phyloP scores from a whole-genome alignment of 2,888 invertebrate genomes.

The Trissoscelio sp. region DNA sequence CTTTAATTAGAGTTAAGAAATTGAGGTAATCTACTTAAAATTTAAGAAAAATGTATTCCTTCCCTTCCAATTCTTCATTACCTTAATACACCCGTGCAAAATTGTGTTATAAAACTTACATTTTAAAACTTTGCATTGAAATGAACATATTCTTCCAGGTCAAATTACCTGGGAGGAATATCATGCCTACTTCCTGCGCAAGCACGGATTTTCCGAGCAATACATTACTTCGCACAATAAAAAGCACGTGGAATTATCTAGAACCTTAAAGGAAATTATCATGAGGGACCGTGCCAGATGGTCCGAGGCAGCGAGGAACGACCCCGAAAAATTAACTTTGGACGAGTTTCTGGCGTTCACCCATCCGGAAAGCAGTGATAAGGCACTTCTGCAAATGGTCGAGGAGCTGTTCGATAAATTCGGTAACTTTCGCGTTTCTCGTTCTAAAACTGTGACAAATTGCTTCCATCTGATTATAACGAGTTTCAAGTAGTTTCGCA shows the following conservation, averaged over 20 bases:
- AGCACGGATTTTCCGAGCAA: conserved; percentile 87
- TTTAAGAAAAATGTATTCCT: no score
- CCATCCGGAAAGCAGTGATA: conserved; percentile 90
- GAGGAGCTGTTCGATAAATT: conserved; percentile 90
- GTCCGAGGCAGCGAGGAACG: conserved; percentile 90
- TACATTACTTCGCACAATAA: conserved; percentile 88
- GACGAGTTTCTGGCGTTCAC: conserved; percentile 92
- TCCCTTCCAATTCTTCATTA: no score
- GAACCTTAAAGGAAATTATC: conserved; percentile 88
- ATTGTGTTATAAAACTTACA: no score
- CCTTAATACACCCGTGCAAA: no score
- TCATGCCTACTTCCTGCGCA: conserved; percentile 89
- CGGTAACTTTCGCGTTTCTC: conserved; percentile 81
- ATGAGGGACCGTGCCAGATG: conserved; percentile 91
- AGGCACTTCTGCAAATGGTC: conserved; percentile 85
- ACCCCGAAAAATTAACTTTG: conserved; percentile 89
- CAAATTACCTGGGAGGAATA: conserved; percentile 92
- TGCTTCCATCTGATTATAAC: not conserved
- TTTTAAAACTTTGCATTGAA: no score
- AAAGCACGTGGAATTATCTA: conserved; percentile 87
- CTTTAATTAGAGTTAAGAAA: no score
- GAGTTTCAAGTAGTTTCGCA: conserved; percentile 1
- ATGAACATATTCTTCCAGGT: conserved; percentile 84
- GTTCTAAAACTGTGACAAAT: no score
- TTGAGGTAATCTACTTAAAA: no score